Evolutionary conservation across 2,888 invertebrate species (phyloP).

Genomic region (Dryobotodes eremita): DNA sequence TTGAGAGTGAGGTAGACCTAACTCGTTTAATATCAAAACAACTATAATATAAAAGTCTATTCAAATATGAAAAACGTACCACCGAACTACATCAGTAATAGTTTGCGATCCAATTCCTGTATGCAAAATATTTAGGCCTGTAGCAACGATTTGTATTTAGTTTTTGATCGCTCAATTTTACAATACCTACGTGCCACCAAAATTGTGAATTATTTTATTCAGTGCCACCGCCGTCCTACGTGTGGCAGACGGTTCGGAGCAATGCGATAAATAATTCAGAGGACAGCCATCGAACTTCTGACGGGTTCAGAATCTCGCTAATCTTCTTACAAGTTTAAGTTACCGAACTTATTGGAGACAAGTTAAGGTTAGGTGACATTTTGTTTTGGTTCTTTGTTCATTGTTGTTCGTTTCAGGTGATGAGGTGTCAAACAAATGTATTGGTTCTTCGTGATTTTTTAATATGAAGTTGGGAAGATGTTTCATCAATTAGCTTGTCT

Average conservation of each 20-base stretch:
- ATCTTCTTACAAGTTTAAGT: conserved; percentile 65
- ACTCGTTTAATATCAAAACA: not conserved
- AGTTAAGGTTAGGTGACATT: conserved; percentile 35
- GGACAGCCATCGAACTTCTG: conserved; percentile 58
- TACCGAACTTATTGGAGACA: conserved; percentile 57
- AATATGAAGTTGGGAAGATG: not conserved
- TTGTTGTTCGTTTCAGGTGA: not conserved
- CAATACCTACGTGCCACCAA: conserved; percentile 6
- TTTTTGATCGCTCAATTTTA: conserved; percentile 12
- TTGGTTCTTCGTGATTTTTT: not conserved
- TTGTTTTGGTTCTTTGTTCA: conserved; percentile 52
- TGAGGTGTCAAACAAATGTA: not conserved
- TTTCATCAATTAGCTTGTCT: not conserved
- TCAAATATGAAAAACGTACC: conserved; percentile 12
- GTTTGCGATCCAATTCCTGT: conserved; percentile 37
- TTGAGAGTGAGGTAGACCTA: not conserved
- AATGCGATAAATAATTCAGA: conserved; percentile 67
- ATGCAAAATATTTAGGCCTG: conserved; percentile 32
- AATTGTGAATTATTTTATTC: conserved; percentile 59
- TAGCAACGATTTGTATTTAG: conserved; percentile 19
- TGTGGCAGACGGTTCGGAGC: conserved; percentile 46
- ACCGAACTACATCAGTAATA: conserved; percentile 12
- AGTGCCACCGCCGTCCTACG: conserved; percentile 19
- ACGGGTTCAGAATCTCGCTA: conserved; percentile 57
- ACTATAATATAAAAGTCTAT: not conserved